Percentiles rank a stretch among this genome's conserved stretches.
Evolutionary conservation across 2,113 vertebrate genomes (phyloP).

Genomic region (Myotis lucifugus): DNA sequence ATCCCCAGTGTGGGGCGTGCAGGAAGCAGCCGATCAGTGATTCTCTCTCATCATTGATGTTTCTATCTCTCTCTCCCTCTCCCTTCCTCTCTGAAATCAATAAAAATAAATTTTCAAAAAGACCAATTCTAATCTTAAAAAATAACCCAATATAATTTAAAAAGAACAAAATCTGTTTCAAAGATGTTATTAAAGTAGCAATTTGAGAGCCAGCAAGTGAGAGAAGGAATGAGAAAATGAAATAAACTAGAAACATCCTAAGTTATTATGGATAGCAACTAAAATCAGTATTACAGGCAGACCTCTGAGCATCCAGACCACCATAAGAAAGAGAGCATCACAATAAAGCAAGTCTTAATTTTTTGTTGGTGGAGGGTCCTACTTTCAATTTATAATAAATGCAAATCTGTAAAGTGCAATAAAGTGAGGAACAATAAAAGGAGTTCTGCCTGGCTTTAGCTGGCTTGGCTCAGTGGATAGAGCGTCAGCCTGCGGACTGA

Average conservation of each 20-base stretch:
- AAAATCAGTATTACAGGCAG: neutral
- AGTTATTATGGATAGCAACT: neutral
- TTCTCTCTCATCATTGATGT: no score
- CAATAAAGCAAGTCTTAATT: neutral
- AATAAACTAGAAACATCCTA: neutral
- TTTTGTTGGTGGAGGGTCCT: neutral
- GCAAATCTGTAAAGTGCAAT: neutral
- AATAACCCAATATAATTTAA: constrained; percentile 47
- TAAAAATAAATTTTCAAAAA: neutral
- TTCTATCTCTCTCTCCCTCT: no score
- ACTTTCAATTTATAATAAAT: neutral
- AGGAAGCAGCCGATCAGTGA: no score
- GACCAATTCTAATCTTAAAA: constrained; percentile 56
- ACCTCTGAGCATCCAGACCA: neutral
- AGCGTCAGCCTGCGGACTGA: no score
- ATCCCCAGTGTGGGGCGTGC: no score
- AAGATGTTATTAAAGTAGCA: constrained; percentile 13
- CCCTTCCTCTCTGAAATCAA: no score
- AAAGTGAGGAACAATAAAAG: neutral
- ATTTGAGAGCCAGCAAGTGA: neutral
- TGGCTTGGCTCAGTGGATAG: no score
- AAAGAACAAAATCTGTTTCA: neutral
- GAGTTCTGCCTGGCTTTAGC: neutral
- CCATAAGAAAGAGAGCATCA: neutral
- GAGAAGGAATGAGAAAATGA: neutral